Evolutionary conservation across 2,888 invertebrate genomes (phyloP), one percentile per base, ranked within the genome.

Genomic region (Labia minor): DNA sequence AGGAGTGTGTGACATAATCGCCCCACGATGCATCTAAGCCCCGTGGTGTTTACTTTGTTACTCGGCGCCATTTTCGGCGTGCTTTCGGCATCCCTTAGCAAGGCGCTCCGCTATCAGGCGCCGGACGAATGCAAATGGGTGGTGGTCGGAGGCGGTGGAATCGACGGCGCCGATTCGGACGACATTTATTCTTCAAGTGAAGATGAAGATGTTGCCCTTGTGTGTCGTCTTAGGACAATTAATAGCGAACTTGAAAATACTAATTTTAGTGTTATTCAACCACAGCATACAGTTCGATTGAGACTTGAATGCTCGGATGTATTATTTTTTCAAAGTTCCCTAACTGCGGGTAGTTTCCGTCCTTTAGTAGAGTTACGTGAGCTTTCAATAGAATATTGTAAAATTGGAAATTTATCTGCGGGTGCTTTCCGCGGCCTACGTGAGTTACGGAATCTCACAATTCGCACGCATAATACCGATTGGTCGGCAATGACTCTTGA

Each of bases 41-140:
- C 81, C 74, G 81, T 82, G 74, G 80, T 83, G 77, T 81, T 82
- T 76, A 81, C 83, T 74, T 78, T 83, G 75, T 77, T 83, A 70
- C 78, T 83, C 74, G 82, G 83, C 73, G 83, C 83, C 76, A 80
- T 83, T 75, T 82, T 84, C 77, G 82, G 83, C 69, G 83, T 83
- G 70, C 77, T 84, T 68, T 82, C 83, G 70, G 83, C 83, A 70
- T 83, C 83, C 70, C 76, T 83, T 67, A 83, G 88, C 76, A 83
- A 83, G 74, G 82, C 83, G 71, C 75, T 77, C 61, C 84, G 88
- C 70, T 89, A 89, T 78, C 88, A 89, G 76, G 88, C 89, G 73
- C 89, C 89, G 71, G 89, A 89, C 78, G 89, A 89, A 78, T 89
- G 89, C 80, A 86, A 87, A 74, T 89, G 89, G 89, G 85, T 87